Evolutionary conservation across 2,797 vertebrate genomes (phyloP).

Genomic region (Sparidentex hasta): DNA sequence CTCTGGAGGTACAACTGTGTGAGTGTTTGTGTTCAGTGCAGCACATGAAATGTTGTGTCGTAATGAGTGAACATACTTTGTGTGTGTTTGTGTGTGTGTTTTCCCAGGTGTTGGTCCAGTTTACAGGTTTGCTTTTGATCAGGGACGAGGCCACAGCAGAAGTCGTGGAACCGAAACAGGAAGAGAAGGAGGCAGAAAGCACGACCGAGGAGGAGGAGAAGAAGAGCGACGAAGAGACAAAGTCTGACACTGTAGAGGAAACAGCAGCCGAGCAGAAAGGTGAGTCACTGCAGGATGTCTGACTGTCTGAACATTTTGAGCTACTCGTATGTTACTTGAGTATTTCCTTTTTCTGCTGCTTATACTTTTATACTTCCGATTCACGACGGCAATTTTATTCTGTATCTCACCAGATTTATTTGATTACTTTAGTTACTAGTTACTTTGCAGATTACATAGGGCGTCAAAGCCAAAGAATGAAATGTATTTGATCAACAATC

Average conservation of each 20-base stretch:
- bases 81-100: neutral
- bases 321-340: too few relatives aligned
- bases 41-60: neutral
- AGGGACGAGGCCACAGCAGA: constrained; percentile 70
- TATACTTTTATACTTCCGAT: too few relatives aligned
- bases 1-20: constrained; percentile 87
- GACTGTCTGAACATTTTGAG: too few relatives aligned
- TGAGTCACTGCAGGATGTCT: constrained; percentile 12
- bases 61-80: neutral
- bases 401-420: too few relatives aligned
- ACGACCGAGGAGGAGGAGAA: constrained; percentile 5
- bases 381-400: too few relatives aligned
- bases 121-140: constrained; percentile 88
- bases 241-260: constrained; percentile 16
- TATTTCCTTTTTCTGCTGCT: too few relatives aligned
- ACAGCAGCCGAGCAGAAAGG: constrained; percentile 4
- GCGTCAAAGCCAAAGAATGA: too few relatives aligned
- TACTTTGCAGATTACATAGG: too few relatives aligned
- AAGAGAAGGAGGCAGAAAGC: constrained; percentile 17
- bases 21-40: neutral
- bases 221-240: neutral
- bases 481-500: too few relatives aligned
- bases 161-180: constrained; percentile 38
- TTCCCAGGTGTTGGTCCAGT: constrained; percentile 91
- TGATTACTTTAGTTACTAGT: too few relatives aligned